These are phyloP conservation scores for Gambusia affinis DNA, from an alignment of 2,113 vertebrate species.

Conservation along the genomic window DNA sequence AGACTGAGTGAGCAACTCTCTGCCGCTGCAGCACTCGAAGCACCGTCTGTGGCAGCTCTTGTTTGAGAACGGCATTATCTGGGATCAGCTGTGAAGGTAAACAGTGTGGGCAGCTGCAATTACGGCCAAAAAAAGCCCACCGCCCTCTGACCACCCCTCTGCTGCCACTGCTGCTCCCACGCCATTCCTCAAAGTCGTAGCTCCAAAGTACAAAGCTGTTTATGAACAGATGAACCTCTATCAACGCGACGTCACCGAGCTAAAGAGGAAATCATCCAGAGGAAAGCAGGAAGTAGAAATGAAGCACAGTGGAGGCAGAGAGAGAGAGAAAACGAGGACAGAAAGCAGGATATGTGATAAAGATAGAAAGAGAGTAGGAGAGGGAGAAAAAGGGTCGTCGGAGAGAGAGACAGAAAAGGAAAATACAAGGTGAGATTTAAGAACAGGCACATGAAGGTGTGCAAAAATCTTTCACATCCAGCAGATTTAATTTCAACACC, in stretches of 20 bases:
- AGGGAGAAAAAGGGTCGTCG: constrained; percentile 24
- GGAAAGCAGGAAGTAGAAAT: constrained; percentile 37
- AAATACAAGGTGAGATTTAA: constrained; percentile 28
- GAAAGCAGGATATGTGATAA: constrained; percentile 48
- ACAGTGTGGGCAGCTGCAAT: constrained; percentile 69
- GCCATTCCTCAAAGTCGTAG: constrained; percentile 51
- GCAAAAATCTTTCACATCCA: not conserved
- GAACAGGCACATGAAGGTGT: constrained; percentile 1
- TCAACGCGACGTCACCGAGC: constrained; percentile 32
- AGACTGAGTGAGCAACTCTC: constrained; percentile 34
- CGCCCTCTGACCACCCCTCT: constrained; percentile 30
- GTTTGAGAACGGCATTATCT: constrained; percentile 69
- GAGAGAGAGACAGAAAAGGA: constrained; percentile 13
- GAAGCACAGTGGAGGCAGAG: constrained; percentile 12
- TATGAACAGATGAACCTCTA: constrained; percentile 57
- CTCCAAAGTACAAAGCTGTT: constrained; percentile 57
- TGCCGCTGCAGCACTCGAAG: constrained; percentile 36
- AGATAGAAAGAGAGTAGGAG: constrained; percentile 56
- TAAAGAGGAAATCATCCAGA: constrained; percentile 43
- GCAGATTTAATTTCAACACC: not conserved
- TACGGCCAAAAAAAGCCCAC: constrained; percentile 52
- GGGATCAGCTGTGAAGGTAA: constrained; percentile 71
- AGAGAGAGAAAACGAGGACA: constrained; percentile 26
- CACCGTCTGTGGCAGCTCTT: constrained; percentile 47
- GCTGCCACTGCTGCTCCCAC: constrained; percentile 34